Conservation (phyloP, 2,113 vertebrate genomes). For the Archocentrus centrarchus region DNA sequence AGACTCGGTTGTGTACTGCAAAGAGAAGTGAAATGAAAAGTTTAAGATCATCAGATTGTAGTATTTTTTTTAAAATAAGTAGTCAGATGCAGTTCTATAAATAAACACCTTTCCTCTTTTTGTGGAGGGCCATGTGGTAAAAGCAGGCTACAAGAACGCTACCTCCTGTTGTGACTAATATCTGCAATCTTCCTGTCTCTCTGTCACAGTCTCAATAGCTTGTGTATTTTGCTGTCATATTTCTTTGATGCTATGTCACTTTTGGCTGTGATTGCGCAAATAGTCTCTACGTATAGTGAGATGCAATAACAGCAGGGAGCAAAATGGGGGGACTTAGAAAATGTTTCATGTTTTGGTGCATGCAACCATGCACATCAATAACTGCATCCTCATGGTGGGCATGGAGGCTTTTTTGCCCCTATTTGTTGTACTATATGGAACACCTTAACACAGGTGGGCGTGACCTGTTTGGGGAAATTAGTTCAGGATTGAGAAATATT, state of each 20-base stretch:
- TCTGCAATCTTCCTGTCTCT: slow-evolving; percentile 46
- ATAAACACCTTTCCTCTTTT: slow-evolving; percentile 19
- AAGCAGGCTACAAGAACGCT: slow-evolving; percentile 40
- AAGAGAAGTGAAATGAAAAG: slow-evolving; percentile 1
- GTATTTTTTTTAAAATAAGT: background rate
- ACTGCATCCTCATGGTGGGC: slow-evolving; percentile 8
- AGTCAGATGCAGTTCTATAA: slow-evolving; percentile 3
- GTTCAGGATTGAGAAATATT: slow-evolving; percentile 55
- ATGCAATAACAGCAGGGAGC: slow-evolving; percentile 43
- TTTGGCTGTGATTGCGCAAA: slow-evolving; percentile 26
- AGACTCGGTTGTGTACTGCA: background rate
- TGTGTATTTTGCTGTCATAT: slow-evolving; percentile 55
- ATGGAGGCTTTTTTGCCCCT: background rate
- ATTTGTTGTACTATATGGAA: slow-evolving; percentile 25
- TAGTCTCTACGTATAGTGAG: slow-evolving; percentile 13
- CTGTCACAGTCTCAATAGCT: slow-evolving; percentile 39
- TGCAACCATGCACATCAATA: slow-evolving; percentile 26
- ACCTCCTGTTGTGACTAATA: slow-evolving; percentile 60
- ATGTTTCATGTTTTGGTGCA: slow-evolving; percentile 17
- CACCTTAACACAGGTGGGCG: slow-evolving; percentile 32
- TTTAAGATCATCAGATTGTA: background rate
- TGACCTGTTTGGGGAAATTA: slow-evolving; percentile 53
- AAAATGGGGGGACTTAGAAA: slow-evolving; percentile 35
- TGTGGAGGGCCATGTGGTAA: slow-evolving; percentile 21
- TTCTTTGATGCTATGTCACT: slow-evolving; percentile 40